These are phyloP conservation scores for Dryocosmus kuriphilus DNA, from an alignment of 2,888 invertebrate species.

Conservation along the genomic window DNA sequence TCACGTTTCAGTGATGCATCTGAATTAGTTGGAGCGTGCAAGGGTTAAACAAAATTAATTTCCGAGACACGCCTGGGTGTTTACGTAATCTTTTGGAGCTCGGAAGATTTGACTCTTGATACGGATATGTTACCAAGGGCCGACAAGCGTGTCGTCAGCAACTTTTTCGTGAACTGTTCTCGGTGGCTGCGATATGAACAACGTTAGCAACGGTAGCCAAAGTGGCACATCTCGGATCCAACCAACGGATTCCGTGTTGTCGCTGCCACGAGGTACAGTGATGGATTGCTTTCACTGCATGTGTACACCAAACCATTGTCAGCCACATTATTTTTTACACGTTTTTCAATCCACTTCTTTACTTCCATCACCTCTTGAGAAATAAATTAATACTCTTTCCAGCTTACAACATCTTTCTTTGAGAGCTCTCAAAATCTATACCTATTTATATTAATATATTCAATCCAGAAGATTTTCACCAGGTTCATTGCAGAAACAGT, in stretches of 20 bases:
- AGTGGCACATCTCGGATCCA: constrained; percentile 15
- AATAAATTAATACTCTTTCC: not conserved
- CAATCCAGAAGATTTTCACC: no score
- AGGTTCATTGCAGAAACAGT: no score
- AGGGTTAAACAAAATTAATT: constrained; percentile 30
- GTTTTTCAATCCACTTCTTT: not conserved
- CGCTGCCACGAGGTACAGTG: not conserved
- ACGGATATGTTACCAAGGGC: constrained; percentile 18
- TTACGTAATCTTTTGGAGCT: constrained; percentile 20
- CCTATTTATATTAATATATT: no score
- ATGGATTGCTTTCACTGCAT: constrained; percentile 19
- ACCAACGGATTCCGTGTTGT: constrained; percentile 14
- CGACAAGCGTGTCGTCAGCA: constrained; percentile 32
- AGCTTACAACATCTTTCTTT: not conserved
- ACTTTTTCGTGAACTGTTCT: constrained; percentile 28
- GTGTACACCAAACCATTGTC: not conserved
- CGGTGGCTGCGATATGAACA: constrained; percentile 16
- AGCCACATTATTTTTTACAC: not conserved
- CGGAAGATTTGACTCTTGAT: constrained; percentile 23
- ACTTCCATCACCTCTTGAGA: not conserved
- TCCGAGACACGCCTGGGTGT: constrained; percentile 29
- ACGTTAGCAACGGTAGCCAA: constrained; percentile 30
- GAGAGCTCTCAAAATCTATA: no score
- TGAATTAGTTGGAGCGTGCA: constrained; percentile 26
- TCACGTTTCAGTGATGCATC: constrained; percentile 18